Conservation (phyloP, 2,797 vertebrate genomes). For the Coccyzus lansbergi region DNA sequence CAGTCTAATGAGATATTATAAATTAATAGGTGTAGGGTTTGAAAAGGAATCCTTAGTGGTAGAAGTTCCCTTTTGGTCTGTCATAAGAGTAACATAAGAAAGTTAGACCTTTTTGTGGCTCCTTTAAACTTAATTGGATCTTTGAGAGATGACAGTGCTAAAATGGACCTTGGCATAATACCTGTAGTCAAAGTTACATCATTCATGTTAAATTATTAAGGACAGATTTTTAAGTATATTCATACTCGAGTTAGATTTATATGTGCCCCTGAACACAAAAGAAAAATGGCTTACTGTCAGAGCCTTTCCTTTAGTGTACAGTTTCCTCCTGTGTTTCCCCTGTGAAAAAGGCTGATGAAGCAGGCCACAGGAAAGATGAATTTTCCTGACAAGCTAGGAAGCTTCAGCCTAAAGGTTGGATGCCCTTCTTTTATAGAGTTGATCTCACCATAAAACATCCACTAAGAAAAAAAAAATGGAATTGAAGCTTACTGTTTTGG, state of each 20-base stretch:
- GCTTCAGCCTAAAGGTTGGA: not conserved
- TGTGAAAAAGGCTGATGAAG: not conserved
- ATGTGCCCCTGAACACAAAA: not conserved
- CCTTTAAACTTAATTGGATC: not conserved
- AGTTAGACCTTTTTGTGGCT: not conserved
- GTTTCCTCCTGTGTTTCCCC: not conserved
- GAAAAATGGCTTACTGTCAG: not conserved
- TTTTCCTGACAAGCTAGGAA: not conserved
- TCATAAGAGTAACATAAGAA: not conserved
- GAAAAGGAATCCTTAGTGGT: not conserved
- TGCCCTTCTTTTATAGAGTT: not conserved
- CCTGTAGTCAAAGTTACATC: not conserved
- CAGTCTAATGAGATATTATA: not conserved
- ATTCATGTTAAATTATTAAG: not conserved
- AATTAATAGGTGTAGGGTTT: not conserved
- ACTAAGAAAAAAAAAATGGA: not conserved
- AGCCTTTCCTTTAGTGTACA: not conserved
- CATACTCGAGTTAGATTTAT: not conserved
- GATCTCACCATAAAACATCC: not conserved
- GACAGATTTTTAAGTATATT: not conserved
- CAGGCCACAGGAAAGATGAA: not conserved
- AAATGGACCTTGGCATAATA: not conserved
- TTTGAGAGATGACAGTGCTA: not conserved
- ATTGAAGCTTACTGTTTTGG: not conserved
- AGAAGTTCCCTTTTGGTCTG: not conserved